Evolutionary conservation across 2,888 invertebrate species (phyloP), one percentile per base, ranked within the genome.

Genomic region (Aproaerema taeniolella): DNA sequence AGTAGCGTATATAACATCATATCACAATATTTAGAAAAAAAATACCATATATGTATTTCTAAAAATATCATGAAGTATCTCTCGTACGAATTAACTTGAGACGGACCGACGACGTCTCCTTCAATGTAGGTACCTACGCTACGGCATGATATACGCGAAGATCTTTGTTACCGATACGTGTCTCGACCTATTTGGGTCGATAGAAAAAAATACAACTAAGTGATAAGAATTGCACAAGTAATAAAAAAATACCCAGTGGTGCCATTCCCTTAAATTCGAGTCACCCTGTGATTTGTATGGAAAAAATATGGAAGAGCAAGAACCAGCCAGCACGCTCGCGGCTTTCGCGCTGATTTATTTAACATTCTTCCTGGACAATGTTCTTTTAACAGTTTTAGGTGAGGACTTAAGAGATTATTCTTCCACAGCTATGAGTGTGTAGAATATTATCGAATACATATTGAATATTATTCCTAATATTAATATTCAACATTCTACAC

Each of bases 321-420:
- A 41, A 48, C 16, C 40, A 35, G 7, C 38, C 43, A 12, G 46
- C 24, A 66, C 64, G 30, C 47, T 61, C 28, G 15, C 66, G 35
- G 73, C 81, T 20, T 81, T 83, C 46, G 62, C 63, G 1, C 65
- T 85, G 38, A 72, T 94, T 38, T 95, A 95, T 68, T 72, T 93
- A 45, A 92, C 94, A 1, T 90, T 95, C 66, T 89, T 95, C 57
- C 76, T 94, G 69, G 96, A 97, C 82, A 97, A 96, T 76, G 91
- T 96, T 46, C 88, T 97, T 13, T 88, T 96, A 32, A 96, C 96
- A 24, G 94, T 95, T 25, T 92, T 97, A 35, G 97, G 96, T 97
- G 78, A 91, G 92, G 6, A n/a, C n/a, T 6, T 26, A 9, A 9
- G 2, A 26, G n/a, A n/a, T n/a, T 26, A 9, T 3, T 5, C 26